Evolutionary conservation across 1,140 invertebrate genomes (phyloP), one percentile per base, ranked within the genome.

Genomic region (Lerema accius): DNA sequence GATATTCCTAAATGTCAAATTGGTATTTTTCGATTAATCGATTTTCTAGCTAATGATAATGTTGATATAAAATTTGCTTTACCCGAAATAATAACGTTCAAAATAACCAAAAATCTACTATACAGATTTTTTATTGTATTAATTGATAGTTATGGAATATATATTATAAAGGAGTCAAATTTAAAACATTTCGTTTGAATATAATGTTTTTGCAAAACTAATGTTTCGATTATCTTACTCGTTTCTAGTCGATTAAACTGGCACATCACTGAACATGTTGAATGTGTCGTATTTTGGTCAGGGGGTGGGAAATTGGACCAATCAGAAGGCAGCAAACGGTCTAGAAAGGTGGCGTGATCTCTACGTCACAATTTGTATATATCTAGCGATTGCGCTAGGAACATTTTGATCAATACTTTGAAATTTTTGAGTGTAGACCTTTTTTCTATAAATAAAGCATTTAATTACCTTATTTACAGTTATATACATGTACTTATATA

Each of bases 311-410:
- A 79, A 50, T 64, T 77, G 67, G 49, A 71, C 87, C 87, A 90
- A 90, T 90, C 71, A 73, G 69, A 78, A 65, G 10, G 37, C 76
- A 59, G 72, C 55, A 78, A 74, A 63, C 40, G 65, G 63, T 67
- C 76, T 75, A 66, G 76, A 80, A 87, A 89, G 75, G 87, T 90
- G 87, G 87, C 87, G 87, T 90, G 87, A 90, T 90, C 82, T 14
- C 82, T 82, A 88, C 87, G 86, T 89, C 86, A 90, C 70, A 60
- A 55, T 64, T 61, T 80, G 79, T 67, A 77, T 67, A 74, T 73
- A 81, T 42, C 55, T 76, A 75, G 45, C 61, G 60, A 66, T 23
- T 50, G 46, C 42, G 42, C 51, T 72, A 71, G 17, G 13, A 40
- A 15, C 13, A 63, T 69, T 65, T 43, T 65, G 66, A 73, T 73